Evolutionary conservation across 2,888 invertebrate species (phyloP), one percentile per base, ranked within the genome.

Genomic region (Drosophila tripunctata): DNA sequence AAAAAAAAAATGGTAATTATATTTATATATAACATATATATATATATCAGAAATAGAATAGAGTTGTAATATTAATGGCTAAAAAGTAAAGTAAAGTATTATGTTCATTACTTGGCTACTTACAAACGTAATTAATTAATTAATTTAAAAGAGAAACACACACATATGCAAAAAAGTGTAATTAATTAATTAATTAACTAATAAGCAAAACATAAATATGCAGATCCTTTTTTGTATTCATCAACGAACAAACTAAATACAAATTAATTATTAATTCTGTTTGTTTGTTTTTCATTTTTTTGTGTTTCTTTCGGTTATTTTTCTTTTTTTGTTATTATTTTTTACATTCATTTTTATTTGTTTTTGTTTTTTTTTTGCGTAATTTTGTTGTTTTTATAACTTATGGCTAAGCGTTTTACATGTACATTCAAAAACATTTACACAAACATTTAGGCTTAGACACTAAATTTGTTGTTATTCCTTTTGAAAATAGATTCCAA

Each of bases 81-180:
- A 63, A 61, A 70, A 58, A 38, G n/a, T n/a, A n/a, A n/a, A n/a
- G n/a, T 70, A 65, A 75, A 82, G 50, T 76, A 75, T 67, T 81
- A 66, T 75, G 63, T 78, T 82, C 65, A 52, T 81, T 78, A 81
- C 76, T 63, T 86, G 60, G 64, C 87, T 86, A 83, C 85, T 78
- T 81, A 80, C 38, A 69, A 47, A 36, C 12, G 27, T 45, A 64
- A 55, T 64, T 77, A 63, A 57, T 62, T 58, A 35, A 22, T 54
- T 55, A 51, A 30, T 47, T 51, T 17, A 43, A 57, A 41, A 44
- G 33, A 64, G 58, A 67, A 57, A 48, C 52, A 69, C 60, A 48
- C 52, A 69, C 38, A 48, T 52, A 54, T 56, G 55, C 31, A 67
- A 56, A 40, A 61, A n/a, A n/a, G n/a, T n/a, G n/a, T n/a, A n/a